These are phyloP conservation scores for Micronycteris hirsuta DNA, from an alignment of 2,113 vertebrate genomes.

Conservation along the genomic window DNA sequence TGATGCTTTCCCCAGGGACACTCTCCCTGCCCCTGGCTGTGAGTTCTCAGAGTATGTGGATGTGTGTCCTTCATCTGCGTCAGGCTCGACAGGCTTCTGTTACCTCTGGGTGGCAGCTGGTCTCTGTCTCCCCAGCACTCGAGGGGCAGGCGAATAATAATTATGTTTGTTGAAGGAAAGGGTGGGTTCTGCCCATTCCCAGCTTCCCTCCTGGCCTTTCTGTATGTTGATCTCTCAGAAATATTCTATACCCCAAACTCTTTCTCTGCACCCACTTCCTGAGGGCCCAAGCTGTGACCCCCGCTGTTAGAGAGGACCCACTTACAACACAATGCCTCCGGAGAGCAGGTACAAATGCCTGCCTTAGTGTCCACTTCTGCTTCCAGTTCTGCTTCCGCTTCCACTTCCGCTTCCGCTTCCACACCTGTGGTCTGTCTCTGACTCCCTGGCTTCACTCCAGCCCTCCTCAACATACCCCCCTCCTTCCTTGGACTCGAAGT, in stretches of 20 bases:
- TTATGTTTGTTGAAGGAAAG: background rate
- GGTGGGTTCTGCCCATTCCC: background rate
- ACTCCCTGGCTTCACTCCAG: fast-evolving
- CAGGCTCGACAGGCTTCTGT: fast-evolving
- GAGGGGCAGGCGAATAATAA: background rate
- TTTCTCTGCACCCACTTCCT: background rate
- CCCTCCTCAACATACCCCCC: background rate
- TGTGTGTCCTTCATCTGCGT: fast-evolving
- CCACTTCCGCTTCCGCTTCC: background rate
- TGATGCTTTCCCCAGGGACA: fast-evolving
- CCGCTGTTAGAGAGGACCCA: fast-evolving
- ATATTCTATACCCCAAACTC: background rate
- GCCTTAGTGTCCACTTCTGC: fast-evolving
- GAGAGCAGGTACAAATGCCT: fast-evolving
- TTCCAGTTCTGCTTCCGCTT: too few relatives aligned
- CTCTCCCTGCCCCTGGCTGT: background rate
- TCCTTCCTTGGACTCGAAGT: background rate
- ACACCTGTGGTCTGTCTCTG: fast-evolving
- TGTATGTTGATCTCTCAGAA: background rate
- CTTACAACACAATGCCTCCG: background rate
- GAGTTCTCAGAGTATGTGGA: background rate
- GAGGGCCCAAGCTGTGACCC: too few relatives aligned
- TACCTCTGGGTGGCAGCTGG: fast-evolving
- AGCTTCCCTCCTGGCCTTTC: background rate
- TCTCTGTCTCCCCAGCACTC: background rate